A percentile compares a stretch with the other conserved stretches of the same genome.
phyloP scores from a whole-genome alignment of 2,888 invertebrate species.

The Alcis repandata region DNA sequence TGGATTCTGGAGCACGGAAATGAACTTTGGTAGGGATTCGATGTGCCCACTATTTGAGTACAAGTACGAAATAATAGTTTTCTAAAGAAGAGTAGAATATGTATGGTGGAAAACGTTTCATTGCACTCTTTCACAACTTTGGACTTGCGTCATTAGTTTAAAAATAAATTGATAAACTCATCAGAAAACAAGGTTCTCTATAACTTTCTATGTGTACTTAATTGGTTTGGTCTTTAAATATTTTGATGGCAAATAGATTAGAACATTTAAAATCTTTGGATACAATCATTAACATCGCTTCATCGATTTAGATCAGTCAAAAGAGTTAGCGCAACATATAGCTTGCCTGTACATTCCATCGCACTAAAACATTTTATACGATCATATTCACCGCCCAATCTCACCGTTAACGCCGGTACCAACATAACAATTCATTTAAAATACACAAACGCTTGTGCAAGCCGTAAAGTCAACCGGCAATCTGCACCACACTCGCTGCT shows the following conservation, averaged over 20 bases:
- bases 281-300: too few species aligned
- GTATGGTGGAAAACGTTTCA: too few species aligned
- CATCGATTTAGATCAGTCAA: not conserved
- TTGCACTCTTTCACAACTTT: too few species aligned
- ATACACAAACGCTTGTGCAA: slow-evolving; percentile 52
- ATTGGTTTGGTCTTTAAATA: too few species aligned
- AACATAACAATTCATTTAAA: slow-evolving; percentile 38
- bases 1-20: slow-evolving; percentile 26
- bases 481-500: slow-evolving; percentile 67
- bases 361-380: not conserved
- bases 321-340: not conserved
- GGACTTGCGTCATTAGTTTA: too few species aligned
- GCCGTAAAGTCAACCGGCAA: slow-evolving; percentile 68
- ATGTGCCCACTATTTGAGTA: not conserved
- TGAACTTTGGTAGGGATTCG: slow-evolving; percentile 9
- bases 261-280: too few species aligned
- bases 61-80: too few species aligned
- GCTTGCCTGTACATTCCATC: not conserved
- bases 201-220: too few species aligned
- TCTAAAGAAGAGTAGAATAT: too few species aligned
- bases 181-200: too few species aligned
- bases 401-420: slow-evolving; percentile 1
- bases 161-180: too few species aligned
- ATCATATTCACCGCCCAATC: slow-evolving; percentile 13
- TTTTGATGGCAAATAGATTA: too few species aligned